These are phyloP conservation scores for Protobothrops flavoviridis DNA, from an alignment of 2,113 vertebrate genomes.

Conservation along the genomic window DNA sequence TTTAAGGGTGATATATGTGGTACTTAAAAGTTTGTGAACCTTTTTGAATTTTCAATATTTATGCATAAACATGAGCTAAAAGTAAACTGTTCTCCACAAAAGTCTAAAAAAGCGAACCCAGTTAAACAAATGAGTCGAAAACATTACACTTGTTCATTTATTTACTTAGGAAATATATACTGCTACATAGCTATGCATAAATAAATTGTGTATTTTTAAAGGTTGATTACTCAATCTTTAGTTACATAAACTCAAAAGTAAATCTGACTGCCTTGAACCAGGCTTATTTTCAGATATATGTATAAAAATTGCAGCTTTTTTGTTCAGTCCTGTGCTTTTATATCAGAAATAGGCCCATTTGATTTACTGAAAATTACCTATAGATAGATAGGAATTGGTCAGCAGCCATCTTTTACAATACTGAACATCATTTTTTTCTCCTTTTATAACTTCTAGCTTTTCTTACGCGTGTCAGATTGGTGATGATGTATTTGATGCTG, in stretches of 20 bases:
- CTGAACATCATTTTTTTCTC: neutral
- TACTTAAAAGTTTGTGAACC: neutral
- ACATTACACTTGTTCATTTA: neutral
- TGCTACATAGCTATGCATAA: neutral
- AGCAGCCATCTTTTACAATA: neutral
- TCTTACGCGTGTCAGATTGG: constrained; percentile 45
- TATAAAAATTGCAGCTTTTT: neutral
- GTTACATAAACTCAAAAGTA: neutral
- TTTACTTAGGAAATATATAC: neutral
- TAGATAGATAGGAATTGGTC: too few relatives aligned
- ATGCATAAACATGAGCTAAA: neutral
- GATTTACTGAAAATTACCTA: neutral
- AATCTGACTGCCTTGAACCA: neutral
- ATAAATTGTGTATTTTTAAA: neutral
- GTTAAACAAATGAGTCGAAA: neutral
- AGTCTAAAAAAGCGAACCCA: neutral
- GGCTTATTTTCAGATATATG: neutral
- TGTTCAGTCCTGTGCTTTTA: neutral
- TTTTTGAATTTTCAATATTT: neutral
- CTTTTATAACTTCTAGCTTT: constrained; percentile 56
- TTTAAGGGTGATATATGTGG: neutral
- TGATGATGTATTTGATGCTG: neutral
- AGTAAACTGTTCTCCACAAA: neutral
- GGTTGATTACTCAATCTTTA: neutral
- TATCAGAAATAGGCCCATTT: neutral